Conservation (phyloP, 2,113 vertebrate genomes). For the Phaethon lepturus region DNA sequence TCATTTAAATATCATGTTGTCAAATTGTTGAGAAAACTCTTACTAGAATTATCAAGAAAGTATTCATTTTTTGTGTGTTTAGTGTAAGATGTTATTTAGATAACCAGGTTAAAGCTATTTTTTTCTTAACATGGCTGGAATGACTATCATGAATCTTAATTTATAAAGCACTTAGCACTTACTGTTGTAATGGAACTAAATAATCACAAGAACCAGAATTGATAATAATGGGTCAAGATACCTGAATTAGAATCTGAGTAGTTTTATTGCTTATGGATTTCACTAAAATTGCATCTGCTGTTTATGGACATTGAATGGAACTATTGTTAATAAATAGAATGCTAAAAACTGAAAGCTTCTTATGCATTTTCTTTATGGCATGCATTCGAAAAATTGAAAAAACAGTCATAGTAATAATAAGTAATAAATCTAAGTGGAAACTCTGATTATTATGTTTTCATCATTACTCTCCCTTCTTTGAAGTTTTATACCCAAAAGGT, state of each 20-base stretch:
- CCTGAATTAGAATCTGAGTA: conserved; percentile 19
- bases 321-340: conserved; percentile 40
- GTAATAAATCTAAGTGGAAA: conserved; percentile 29
- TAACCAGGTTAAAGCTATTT: background rate
- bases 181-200: conserved; percentile 21
- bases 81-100: background rate
- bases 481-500: conserved; percentile 55
- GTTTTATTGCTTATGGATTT: conserved; percentile 37
- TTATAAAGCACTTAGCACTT: conserved; percentile 33
- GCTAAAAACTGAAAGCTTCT: background rate
- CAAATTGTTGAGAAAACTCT: background rate
- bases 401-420: conserved; percentile 23
- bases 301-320: background rate
- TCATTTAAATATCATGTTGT: background rate
- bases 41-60: background rate
- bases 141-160: conserved; percentile 28
- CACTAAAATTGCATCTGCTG: conserved; percentile 3
- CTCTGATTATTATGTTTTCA: background rate
- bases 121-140: background rate
- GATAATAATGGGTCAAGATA: conserved; percentile 50
- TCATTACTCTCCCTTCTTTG: conserved; percentile 25
- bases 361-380: background rate
- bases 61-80: background rate
- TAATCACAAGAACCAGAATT: conserved; percentile 26
- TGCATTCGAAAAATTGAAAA: conserved; percentile 26